These are phyloP conservation scores for Bubo bubo DNA, from an alignment of 2,113 vertebrate genomes.

Conservation along the genomic window DNA sequence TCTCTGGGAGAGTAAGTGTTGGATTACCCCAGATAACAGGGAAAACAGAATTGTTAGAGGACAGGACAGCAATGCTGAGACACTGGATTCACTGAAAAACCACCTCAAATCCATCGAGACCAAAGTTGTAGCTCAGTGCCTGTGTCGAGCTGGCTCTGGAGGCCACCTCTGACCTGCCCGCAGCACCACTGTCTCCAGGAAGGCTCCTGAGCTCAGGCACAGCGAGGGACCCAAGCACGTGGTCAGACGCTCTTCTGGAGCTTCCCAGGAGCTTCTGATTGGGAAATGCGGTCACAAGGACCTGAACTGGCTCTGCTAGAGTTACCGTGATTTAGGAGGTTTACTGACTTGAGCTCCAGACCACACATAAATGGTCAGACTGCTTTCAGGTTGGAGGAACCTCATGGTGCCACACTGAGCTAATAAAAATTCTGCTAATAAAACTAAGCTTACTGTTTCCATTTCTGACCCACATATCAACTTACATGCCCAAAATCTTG, in stretches of 20 bases:
- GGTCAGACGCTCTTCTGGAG: neutral
- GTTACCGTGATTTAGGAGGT: neutral
- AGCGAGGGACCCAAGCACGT: accelerated
- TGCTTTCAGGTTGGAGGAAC: neutral
- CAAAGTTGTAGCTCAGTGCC: neutral
- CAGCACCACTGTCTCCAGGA: neutral
- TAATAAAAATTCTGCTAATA: neutral
- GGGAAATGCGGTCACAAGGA: neutral
- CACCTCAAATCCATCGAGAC: neutral
- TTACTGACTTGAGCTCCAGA: neutral
- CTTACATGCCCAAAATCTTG: neutral
- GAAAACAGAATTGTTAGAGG: neutral
- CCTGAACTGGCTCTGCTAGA: neutral
- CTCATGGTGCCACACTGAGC: accelerated
- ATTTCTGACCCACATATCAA: neutral
- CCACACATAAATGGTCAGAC: neutral
- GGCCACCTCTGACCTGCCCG: neutral
- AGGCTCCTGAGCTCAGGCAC: neutral
- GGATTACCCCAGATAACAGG: neutral
- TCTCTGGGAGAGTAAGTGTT: neutral
- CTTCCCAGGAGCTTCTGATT: neutral
- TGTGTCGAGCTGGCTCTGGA: accelerated
- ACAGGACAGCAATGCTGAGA: neutral
- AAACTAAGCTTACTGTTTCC: neutral
- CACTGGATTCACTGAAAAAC: neutral